These are phyloP conservation scores for Sebastes schlegelii DNA, from an alignment of 2,113 vertebrate species.

Conservation along the genomic window DNA sequence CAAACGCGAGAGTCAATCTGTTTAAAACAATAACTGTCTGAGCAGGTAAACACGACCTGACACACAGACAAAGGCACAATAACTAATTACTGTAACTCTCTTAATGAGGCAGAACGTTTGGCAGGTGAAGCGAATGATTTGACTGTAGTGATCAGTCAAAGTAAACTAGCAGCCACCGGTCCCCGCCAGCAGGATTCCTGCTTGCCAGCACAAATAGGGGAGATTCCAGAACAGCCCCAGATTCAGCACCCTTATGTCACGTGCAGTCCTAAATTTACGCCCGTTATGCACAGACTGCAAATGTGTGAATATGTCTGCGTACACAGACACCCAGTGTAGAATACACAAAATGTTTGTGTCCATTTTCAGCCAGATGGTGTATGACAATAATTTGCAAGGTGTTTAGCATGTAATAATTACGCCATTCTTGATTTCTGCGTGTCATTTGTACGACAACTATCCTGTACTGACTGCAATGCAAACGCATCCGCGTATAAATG, in stretches of 20 bases:
- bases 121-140: not conserved
- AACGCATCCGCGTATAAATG: too few species aligned
- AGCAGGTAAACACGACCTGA: not conserved
- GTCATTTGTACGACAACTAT: too few species aligned
- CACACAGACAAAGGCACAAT: not conserved
- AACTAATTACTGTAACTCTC: not conserved
- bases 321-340: not conserved
- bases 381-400: too few species aligned
- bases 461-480: too few species aligned
- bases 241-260: not conserved
- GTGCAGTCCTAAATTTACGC: not conserved
- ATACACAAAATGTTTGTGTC: not conserved
- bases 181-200: not conserved
- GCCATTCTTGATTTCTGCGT: too few species aligned
- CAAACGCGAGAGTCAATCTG: too few species aligned
- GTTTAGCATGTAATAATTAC: too few species aligned
- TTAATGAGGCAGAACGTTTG: not conserved
- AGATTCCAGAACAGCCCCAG: not conserved
- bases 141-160: not conserved
- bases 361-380: not conserved
- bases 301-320: not conserved
- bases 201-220: too few species aligned
- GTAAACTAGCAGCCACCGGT: not conserved
- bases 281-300: not conserved
- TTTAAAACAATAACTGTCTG: not conserved